phyloP scores from a whole-genome alignment of 2,797 vertebrate species.

The Phyllotis vaccarum region DNA sequence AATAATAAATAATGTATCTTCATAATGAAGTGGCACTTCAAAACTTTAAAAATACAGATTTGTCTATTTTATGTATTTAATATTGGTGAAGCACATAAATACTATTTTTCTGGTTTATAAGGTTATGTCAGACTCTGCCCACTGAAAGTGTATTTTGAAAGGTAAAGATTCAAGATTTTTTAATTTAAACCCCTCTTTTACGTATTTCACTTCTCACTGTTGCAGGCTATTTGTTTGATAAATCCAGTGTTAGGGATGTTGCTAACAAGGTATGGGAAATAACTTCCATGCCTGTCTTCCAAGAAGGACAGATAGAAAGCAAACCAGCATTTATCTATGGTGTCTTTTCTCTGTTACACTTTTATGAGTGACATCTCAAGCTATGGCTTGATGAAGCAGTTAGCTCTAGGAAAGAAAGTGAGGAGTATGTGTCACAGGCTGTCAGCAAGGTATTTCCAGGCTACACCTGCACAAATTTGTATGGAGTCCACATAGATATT shows the following conservation, averaged over 20 bases:
- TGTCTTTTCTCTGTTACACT: background rate
- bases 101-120: constrained; percentile 38
- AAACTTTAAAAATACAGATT: background rate
- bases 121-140: background rate
- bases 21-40: constrained; percentile 54
- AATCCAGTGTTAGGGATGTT: background rate
- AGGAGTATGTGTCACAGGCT: background rate
- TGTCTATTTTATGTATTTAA: background rate
- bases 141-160: background rate
- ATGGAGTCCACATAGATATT: background rate
- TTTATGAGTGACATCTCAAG: background rate
- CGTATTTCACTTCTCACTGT: background rate
- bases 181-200: background rate
- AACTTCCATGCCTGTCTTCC: constrained; percentile 15
- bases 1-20: constrained; percentile 11
- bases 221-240: too few species aligned
- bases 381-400: background rate
- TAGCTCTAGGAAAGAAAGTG: background rate
- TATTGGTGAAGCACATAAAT: constrained; percentile 4
- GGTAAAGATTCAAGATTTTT: background rate
- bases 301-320: background rate
- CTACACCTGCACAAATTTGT: background rate
- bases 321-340: background rate
- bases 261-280: background rate
- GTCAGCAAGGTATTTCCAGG: background rate